Evolutionary conservation across 2,113 vertebrate species (phyloP).

Genomic region (Melozone crissalis): DNA sequence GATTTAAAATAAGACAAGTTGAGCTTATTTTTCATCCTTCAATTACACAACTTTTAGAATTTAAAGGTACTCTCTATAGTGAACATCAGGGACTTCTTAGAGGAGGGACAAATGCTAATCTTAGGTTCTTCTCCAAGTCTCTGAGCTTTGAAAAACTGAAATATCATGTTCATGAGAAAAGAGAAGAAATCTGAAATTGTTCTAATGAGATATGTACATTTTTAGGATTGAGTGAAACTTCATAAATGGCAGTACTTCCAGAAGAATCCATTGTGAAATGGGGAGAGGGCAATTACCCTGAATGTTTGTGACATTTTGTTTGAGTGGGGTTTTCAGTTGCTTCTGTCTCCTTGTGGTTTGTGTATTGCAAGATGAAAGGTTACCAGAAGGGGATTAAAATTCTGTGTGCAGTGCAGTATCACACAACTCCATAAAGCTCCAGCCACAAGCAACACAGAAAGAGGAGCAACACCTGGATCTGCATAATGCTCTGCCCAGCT

Average conservation of each 20-base stretch:
- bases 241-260: background rate
- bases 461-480: background rate
- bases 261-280: background rate
- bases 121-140: background rate
- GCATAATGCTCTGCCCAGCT: background rate
- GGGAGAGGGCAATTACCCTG: background rate
- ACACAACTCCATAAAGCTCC: background rate
- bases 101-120: accelerated
- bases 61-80: background rate
- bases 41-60: background rate
- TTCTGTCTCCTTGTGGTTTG: background rate
- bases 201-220: background rate
- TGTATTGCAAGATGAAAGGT: background rate
- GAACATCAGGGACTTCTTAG: background rate
- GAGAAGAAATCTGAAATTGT: background rate
- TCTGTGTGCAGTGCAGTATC: background rate
- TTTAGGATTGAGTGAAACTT: background rate
- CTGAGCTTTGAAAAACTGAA: background rate
- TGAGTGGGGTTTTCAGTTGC: background rate
- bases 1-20: background rate
- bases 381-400: background rate
- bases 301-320: background rate
- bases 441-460: background rate
- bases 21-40: background rate
- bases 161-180: background rate